A percentile compares a stretch with the other conserved stretches of the same genome.
Evolutionary conservation across 2,113 vertebrate genomes (phyloP).

Genomic region (Tenebrosternarchus preto): DNA sequence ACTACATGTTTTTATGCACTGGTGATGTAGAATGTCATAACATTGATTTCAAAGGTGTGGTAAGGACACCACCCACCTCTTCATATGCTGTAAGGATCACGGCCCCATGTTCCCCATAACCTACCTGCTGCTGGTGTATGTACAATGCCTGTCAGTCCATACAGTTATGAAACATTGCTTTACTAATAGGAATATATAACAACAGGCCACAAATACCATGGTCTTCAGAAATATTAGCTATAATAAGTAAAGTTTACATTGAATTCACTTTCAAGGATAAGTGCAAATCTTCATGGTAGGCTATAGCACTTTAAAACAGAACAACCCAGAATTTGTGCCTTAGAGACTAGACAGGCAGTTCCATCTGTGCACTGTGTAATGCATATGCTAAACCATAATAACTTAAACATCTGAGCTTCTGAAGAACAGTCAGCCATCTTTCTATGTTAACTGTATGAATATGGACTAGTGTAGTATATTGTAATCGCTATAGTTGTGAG

Average conservation of each 20-base stretch:
- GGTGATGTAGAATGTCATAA: neutral
- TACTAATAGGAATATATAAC: neutral
- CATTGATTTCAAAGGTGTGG: neutral
- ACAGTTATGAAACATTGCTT: neutral
- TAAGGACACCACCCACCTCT: neutral
- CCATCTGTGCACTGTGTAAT: neutral
- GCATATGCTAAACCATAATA: neutral
- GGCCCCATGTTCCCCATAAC: neutral
- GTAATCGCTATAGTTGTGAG: no score
- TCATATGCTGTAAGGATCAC: neutral
- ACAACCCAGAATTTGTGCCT: no score
- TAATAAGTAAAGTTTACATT: neutral
- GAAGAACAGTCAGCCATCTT: neutral
- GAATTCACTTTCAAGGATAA: no score
- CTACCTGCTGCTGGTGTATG: neutral
- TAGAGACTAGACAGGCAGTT: no score
- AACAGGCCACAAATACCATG: neutral
- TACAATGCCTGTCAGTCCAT: neutral
- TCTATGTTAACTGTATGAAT: no score
- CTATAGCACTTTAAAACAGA: no score
- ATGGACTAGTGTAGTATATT: no score
- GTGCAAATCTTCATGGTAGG: no score
- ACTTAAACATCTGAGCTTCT: neutral
- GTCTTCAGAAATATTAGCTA: slow-evolving; percentile 11
- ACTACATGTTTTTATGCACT: neutral